Evolutionary conservation across 1,140 invertebrate genomes (phyloP).

Genomic region (Melanaphis sacchari): DNA sequence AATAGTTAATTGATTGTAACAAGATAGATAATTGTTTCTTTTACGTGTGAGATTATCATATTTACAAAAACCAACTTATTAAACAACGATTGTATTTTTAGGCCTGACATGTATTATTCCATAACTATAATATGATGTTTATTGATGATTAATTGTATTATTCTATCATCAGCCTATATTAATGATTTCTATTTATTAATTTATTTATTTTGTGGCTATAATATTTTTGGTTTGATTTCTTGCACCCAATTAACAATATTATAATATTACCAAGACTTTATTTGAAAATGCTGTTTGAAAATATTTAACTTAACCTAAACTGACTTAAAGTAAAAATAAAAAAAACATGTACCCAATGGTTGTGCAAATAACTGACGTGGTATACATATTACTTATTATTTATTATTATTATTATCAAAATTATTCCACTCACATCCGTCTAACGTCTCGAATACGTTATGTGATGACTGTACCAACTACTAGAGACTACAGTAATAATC

Average conservation of each 20-base stretch:
- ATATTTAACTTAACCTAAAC: not conserved
- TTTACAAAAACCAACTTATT: not conserved
- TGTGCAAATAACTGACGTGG: not conserved
- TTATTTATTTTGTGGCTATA: not conserved
- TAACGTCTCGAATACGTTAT: not conserved
- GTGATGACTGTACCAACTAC: not conserved
- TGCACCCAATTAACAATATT: not conserved
- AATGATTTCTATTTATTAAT: not conserved
- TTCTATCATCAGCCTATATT: not conserved
- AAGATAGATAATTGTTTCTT: not conserved
- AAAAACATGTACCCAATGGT: not conserved
- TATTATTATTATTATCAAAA: slow-evolving; percentile 5
- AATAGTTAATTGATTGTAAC: not conserved
- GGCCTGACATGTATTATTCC: not conserved
- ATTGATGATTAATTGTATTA: no score
- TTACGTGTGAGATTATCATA: not conserved
- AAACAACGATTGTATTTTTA: not conserved
- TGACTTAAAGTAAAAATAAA: not conserved
- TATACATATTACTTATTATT: not conserved
- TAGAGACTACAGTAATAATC: not conserved
- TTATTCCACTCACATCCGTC: not conserved
- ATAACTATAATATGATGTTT: no score
- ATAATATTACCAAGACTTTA: not conserved
- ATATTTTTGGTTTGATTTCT: not conserved
- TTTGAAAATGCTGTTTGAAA: not conserved